Evolutionary conservation across 2,888 invertebrate genomes (phyloP), one percentile per base, ranked within the genome.

Genomic region (Melipona beecheii): DNA sequence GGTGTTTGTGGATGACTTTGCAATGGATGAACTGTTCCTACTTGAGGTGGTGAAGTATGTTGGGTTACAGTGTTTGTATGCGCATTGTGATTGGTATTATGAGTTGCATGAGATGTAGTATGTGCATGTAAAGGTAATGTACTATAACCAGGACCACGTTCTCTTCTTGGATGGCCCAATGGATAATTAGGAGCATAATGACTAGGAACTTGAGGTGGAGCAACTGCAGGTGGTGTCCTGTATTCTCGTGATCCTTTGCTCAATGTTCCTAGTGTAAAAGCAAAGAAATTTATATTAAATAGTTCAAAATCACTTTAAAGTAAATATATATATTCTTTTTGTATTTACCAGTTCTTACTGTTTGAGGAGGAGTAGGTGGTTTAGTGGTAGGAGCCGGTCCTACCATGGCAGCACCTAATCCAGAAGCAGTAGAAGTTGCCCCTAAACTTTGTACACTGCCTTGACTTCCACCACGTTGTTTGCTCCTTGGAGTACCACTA

Each of bases 141-240:
- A 90, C 98, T 98, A 94, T 98, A 98, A 0, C 98, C 98, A 3
- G 97, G 97, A 31, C 97, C 97, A 56, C 97, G 96, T 77, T 96
- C 96, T 90, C 97, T 95, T 86, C 97, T 95, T 0, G 97, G 97
- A 95, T 97, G 97, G 0, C 97, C 97, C 87, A 97, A 95, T 19
- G 99, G 98, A 95, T 98, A 99, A 95, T 98, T 98, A 1, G 98
- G 98, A 21, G 98, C 99, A 94, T 99, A 99, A 95, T 99, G 98
- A 91, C 98, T 98, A n/a, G 99, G 99, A 88, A 98, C 98, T 95
- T 98, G 98, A 13, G 99, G 99, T 5, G 99, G 99, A 58, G 99
- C 98, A 49, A 99, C 99, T 6, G 98, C 98, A 2, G 99, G 99
- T n/a, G 98, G 98, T 19, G 99, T 98, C 89, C 99, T 96, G 95